Base-by-base conservation (phyloP, 1,140 invertebrate genomes). In the Halesus radiatus region DNA sequence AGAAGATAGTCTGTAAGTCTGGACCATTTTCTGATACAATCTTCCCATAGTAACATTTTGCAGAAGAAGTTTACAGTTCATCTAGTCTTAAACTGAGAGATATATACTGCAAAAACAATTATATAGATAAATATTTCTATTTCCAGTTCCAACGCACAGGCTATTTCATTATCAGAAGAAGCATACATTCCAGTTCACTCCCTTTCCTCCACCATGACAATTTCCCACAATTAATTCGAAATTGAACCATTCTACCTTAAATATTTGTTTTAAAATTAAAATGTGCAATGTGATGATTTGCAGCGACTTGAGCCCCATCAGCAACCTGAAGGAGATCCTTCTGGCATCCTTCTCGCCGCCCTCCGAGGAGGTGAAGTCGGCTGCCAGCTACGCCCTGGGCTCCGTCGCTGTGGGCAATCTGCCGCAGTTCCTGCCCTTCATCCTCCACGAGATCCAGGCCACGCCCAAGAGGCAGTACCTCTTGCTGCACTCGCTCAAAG, bases 401-500 rank as follows among this genome's bases (percentile, higher is more conserved):
- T 98, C 97, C 76, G 94, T 99, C 32, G 96, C 96, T 52, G 95
- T 99, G 84, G 98, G 98, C 50, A 99, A 99, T 90, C 89, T 99
- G 79, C 93, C 94, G 3, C 94, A 95, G 85, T 99, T 98, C 90
- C 90, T 99, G 80, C 98, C 98, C 4, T 98, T 98, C 86, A 96
- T 99, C 81, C 89, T 99, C 0, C 92, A 94, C 64, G 97, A 99
- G 90, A 99, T 99, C 81, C 95, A 98, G 85, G 92, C 93, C 23
- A 96, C 98, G 85, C 96, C 97, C 0, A 97, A 97, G 85, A 91
- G 97, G 81, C 98, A 99, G 87, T 99, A 99, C 89, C 91, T 99
- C 26, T 90, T 99, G 18, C 88, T 99, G 60, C 98, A 99, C 90
- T 99, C 98, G 1, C 89, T 99, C 2, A 99, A 99, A 92, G 98